Conservation (phyloP, 2,888 invertebrate species). For the Xestobium rufovillosum region DNA sequence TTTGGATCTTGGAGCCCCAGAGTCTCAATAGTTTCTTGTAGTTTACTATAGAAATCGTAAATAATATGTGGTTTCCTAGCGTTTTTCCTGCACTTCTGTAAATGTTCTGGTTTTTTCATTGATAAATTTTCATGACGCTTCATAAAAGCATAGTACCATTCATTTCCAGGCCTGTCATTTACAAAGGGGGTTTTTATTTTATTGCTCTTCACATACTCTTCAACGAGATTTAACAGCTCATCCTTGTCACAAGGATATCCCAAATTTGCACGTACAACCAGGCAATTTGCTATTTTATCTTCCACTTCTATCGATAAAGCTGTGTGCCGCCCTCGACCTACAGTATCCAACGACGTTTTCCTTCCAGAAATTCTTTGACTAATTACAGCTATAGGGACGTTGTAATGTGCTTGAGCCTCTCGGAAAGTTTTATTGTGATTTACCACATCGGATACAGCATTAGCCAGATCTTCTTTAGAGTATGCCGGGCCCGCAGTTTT, state of each 20-base stretch:
- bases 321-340: conserved; percentile 12
- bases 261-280: conserved; percentile 21
- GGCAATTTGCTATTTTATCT: conserved; percentile 21
- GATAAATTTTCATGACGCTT: conserved; percentile 20
- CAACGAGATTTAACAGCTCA: conserved; percentile 19
- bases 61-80: conserved; percentile 25
- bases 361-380: conserved; percentile 17
- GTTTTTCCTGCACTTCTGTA: conserved; percentile 25
- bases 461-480: conserved; percentile 15
- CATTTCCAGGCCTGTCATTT: conserved; percentile 25
- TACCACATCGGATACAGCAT: conserved; percentile 18
- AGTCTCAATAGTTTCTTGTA: conserved; percentile 17
- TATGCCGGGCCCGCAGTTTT: conserved; percentile 6
- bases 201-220: conserved; percentile 15
- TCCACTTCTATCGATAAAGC: conserved; percentile 14
- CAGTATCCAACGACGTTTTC: conserved; percentile 11
- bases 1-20: conserved; percentile 3
- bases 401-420: conserved; percentile 14
- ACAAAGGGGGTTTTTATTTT: conserved; percentile 21
- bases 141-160: conserved; percentile 25
- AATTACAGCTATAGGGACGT: conserved; percentile 18
- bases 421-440: conserved; percentile 19
- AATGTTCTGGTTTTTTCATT: conserved; percentile 28
- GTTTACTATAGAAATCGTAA: conserved; percentile 25
- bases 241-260: conserved; percentile 26